Evolutionary conservation across 2,113 vertebrate genomes (phyloP).

Genomic region (Ochotona princeps): DNA sequence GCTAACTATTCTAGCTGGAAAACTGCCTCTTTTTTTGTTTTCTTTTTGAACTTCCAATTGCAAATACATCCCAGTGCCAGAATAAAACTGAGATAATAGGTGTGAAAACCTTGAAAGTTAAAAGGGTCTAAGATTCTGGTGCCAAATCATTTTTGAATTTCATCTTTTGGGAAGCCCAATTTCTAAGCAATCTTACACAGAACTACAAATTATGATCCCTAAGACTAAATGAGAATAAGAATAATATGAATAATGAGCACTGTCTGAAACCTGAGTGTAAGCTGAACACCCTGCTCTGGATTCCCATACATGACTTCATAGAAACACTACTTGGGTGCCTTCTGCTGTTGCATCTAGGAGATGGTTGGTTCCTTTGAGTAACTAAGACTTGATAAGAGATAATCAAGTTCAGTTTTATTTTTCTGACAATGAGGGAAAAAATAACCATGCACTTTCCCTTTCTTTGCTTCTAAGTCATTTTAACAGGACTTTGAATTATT

Average conservation of each 20-base stretch:
- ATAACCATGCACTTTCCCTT: background rate
- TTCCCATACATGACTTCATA: background rate
- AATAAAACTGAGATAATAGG: constrained; percentile 20
- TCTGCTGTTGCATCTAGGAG: background rate
- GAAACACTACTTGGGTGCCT: background rate
- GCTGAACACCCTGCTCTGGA: background rate
- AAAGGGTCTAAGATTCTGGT: background rate
- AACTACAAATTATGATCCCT: constrained; percentile 3
- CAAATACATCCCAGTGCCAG: background rate
- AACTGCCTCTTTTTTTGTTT: background rate
- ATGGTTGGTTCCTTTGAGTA: constrained; percentile 20
- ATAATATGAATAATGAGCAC: background rate
- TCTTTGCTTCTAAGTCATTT: constrained; percentile 46
- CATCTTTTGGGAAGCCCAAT: background rate
- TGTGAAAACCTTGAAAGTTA: background rate
- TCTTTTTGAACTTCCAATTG: background rate
- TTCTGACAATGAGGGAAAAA: background rate
- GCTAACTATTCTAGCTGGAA: background rate
- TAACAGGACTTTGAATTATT: constrained; percentile 41
- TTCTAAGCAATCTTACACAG: background rate
- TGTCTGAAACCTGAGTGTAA: background rate
- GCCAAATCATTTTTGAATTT: background rate
- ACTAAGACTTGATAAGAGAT: background rate
- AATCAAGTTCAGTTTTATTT: constrained; percentile 34
- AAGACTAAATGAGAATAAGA: background rate